These are phyloP conservation scores for Metalampra italica DNA, from an alignment of 2,888 invertebrate species.

Conservation along the genomic window DNA sequence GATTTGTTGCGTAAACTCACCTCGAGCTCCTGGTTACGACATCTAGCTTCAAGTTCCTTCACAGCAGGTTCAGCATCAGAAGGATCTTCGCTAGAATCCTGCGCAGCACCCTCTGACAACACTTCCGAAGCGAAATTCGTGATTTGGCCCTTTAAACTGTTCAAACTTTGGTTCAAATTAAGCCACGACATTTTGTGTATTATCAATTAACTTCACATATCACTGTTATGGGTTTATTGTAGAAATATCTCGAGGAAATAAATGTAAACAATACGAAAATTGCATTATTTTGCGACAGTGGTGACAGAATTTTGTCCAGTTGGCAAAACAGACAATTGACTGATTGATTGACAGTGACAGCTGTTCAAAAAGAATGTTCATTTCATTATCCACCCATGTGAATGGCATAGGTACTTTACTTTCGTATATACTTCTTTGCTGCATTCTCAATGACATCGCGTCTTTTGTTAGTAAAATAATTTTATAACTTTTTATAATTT, in stretches of 20 bases:
- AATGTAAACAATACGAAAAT: conserved; percentile 66
- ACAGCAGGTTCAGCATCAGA: conserved; percentile 38
- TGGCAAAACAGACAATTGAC: conserved; percentile 61
- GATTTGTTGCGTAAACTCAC: conserved; percentile 53
- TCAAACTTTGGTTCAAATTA: conserved; percentile 81
- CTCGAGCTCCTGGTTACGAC: conserved; percentile 79
- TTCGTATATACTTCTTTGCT: no score
- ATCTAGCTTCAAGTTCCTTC: conserved; percentile 76
- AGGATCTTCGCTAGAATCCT: conserved; percentile 45
- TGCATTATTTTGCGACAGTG: conserved; percentile 67
- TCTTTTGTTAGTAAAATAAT: no score
- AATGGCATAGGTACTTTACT: no score
- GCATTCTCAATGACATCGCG: no score
- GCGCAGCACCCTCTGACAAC: conserved; percentile 84
- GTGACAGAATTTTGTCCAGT: conserved; percentile 71
- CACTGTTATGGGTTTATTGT: conserved; percentile 36
- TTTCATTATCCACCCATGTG: no score
- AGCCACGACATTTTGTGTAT: conserved; percentile 82
- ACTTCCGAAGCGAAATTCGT: conserved; percentile 93
- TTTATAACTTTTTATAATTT: no score
- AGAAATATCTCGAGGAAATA: conserved; percentile 32
- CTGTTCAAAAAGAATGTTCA: no score
- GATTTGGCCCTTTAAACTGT: conserved; percentile 90
- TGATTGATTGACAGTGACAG: neutral
- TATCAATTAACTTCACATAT: conserved; percentile 43